Evolutionary conservation across 2,113 vertebrate species (phyloP), one percentile per base, ranked within the genome.

Genomic region (Vicugna pacos): DNA sequence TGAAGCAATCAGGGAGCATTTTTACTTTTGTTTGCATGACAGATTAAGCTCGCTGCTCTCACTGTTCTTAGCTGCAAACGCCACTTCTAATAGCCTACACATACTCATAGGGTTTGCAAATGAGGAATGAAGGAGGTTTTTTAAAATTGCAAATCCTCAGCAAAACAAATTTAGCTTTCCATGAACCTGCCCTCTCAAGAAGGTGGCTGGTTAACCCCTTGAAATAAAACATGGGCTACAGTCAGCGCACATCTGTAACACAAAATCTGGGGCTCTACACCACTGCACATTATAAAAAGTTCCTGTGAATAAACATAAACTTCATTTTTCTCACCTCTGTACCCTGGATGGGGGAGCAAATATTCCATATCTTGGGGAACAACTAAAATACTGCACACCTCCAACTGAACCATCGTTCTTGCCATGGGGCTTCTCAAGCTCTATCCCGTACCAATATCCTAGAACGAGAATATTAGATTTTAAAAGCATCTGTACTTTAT

Each of bases 401-500:
- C 99, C 99, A 60, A 99, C 99, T 0, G 99, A 99, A 9, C 99
- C 99, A 12, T 99, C 99, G 0, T 99, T 99, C 98, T 99, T 99
- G 91, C 99, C 99, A 0, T 99, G 99, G 32, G 99, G 99, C 90
- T 99, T 99, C 97, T 99, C 99, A 97, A 99, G 97, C 91, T 99
- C 99, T 46, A 99, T 99, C 50, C 99, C 99, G 84, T 99, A 99
- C 99, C 99, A 99, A 97, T 99, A 98, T 0, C 99, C 99, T 99
- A 96, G 46, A 94, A 98, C 19, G 79, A 26, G 67, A 97, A 94
- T 1, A 73, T 1, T 17, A 22, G 35, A 46, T 69, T 73, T 96
- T 60, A 89, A 91, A 81, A 72, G 67, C 72, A 35, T 85, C 73
- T 12, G 56, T 30, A 75, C 69, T 84, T 54, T 48, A 46, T 70